Percentiles rank a stretch among this genome's conserved stretches.
phyloP scores from a whole-genome alignment of 2,888 invertebrate genomes.

The Stenolophus ochropezus region DNA sequence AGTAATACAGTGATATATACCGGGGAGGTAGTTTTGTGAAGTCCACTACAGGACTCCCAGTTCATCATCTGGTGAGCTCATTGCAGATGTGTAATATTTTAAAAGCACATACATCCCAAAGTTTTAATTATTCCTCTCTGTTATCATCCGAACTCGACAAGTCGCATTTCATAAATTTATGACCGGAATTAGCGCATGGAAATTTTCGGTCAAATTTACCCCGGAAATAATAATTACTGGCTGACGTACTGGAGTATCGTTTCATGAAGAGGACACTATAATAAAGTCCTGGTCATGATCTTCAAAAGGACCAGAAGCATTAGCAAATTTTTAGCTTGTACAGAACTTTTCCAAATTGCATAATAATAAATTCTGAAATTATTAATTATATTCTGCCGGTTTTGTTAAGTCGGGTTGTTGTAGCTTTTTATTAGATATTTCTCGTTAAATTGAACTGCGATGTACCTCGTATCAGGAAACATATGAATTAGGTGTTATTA shows the following conservation, averaged over 20 bases:
- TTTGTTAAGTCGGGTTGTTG: no score
- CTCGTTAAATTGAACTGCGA: no score
- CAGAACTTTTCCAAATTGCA: no score
- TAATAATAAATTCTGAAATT: no score
- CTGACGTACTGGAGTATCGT: not conserved
- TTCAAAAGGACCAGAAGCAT: no score
- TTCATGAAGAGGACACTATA: no score
- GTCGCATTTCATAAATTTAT: slow-evolving; percentile 14
- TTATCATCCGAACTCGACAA: slow-evolving; percentile 15
- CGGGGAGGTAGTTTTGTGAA: not conserved
- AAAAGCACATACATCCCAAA: slow-evolving; percentile 30
- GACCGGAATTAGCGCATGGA: slow-evolving; percentile 5
- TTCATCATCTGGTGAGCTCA: slow-evolving; percentile 4
- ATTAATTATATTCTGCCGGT: no score
- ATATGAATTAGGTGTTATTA: no score
- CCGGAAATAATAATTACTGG: slow-evolving; percentile 2
- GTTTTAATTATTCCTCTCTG: slow-evolving; percentile 29
- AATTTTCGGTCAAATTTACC: slow-evolving; percentile 35
- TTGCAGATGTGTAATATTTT: slow-evolving; percentile 16
- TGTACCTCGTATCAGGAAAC: no score
- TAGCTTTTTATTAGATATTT: no score
- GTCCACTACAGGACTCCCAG: not conserved
- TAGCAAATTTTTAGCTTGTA: no score
- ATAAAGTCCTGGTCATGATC: no score
- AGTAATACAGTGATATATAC: not conserved